Percentiles rank a stretch among this genome's conserved stretches.
Evolutionary conservation across 2,888 invertebrate genomes (phyloP).

Genomic region (Nomada flava): DNA sequence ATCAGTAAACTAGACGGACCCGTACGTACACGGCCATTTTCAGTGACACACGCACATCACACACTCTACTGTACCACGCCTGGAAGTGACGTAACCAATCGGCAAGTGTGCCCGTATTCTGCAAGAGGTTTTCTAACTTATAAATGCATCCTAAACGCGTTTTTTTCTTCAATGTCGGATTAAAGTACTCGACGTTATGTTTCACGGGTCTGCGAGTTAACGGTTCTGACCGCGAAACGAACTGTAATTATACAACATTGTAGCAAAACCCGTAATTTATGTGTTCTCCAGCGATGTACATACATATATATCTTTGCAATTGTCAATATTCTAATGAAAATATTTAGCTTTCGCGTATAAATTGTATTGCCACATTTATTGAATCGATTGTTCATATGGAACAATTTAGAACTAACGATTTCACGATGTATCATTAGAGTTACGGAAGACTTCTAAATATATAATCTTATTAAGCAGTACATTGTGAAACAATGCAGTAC

Average conservation of each 20-base stretch:
- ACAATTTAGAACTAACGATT: constrained; percentile 56
- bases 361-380: too few species aligned
- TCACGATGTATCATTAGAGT: constrained; percentile 14
- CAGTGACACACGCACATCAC: constrained; percentile 77
- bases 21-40: constrained; percentile 81
- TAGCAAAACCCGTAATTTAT: too few species aligned
- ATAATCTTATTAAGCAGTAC: constrained; percentile 53
- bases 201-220: too few species aligned
- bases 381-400: too few species aligned
- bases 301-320: too few species aligned
- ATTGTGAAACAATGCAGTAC: constrained; percentile 24
- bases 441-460: constrained; percentile 50
- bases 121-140: constrained; percentile 43
- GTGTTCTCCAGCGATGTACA: too few species aligned
- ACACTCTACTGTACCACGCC: constrained; percentile 80
- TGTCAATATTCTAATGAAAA: too few species aligned
- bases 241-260: too few species aligned
- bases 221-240: too few species aligned
- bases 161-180: not conserved
- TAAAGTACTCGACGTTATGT: not conserved
- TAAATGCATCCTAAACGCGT: constrained; percentile 34
- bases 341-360: too few species aligned
- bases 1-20: constrained; percentile 64
- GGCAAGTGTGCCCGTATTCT: constrained; percentile 63
- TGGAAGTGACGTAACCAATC: constrained; percentile 83